Base-by-base conservation (phyloP, 37 sponge, comb jelly and placozoan species). In the Chondrosia reniformis region DNA sequence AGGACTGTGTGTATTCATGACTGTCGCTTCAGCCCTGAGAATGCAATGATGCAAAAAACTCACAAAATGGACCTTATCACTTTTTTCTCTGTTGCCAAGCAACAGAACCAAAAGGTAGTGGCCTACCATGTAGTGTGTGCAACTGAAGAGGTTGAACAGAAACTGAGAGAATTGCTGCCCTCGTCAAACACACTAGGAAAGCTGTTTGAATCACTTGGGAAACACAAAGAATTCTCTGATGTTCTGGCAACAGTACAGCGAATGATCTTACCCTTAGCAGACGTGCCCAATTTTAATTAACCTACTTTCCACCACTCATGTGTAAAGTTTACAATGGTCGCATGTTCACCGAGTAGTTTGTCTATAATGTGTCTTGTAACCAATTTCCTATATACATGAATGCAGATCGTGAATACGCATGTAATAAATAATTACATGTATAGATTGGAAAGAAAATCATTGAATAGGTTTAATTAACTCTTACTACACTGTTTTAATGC, bases 1-100 rank as follows among this genome's bases (percentile, higher is more conserved):
- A 91, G 92, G 75, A 86, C 92, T 24, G 87, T 91, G 31, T 91
- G 92, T 46, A 81, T 91, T 22, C 92, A 91, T 33, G 55, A 45
- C 46, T 80, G 87, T 52, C 61, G 84, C 38, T 84, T 91, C 75
- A 86, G 87, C 39, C 92, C 92, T 1, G 92, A 91, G 57, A 91
- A 91, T 46, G 92, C 92, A 6, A 87, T 87, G 67, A 59, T 91
- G 32, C 87, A 91, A 33, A 72, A 87, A 12, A 12, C 45, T n/a
- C 22, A 55, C 43, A 19, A 43, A 27, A 24, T 31, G 28, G 45
- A 62, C 1, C 24, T 91, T 19, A 77, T 79, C 63, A 63, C 61
- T 8, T 91, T 91, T 79, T 87, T 78, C 63, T 86, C 87, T 56
- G 92, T 76, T 9, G 92, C 87, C 21, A 81, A 64, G 42, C 62